A percentile compares a stretch with the other conserved stretches of the same genome.
Conservation (phyloP, 1,140 invertebrate genomes). For the Sogatella furcifera region DNA sequence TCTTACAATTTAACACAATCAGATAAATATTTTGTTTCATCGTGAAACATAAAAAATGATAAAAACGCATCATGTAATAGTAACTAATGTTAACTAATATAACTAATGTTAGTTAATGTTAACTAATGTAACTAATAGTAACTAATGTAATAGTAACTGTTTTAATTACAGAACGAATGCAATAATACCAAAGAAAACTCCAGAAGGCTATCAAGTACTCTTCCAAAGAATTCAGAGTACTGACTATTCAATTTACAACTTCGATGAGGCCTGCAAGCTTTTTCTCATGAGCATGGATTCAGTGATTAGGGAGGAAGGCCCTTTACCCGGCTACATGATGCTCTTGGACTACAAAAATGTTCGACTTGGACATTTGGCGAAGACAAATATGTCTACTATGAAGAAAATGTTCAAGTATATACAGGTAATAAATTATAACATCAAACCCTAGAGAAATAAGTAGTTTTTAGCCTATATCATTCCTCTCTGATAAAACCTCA, state of each 20-base stretch:
- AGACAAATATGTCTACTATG: conserved; percentile 43
- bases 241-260: conserved; percentile 49
- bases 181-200: conserved; percentile 31
- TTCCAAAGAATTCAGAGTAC: conserved; percentile 48
- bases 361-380: conserved; percentile 44
- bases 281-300: conserved; percentile 23
- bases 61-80: no score
- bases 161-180: conserved; percentile 18
- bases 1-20: no score
- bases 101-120: no score
- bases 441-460: no score
- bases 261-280: conserved; percentile 52
- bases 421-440: conserved; percentile 37
- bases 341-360: conserved; percentile 53
- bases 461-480: no score
- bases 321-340: conserved; percentile 31
- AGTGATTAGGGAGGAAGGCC: conserved; percentile 19
- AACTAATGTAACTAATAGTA: no score
- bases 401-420: conserved; percentile 50
- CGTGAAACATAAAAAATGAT: no score
- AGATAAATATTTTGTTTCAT: no score
- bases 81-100: no score
- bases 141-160: no score
- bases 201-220: conserved; percentile 44
- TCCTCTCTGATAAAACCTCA: no score